Evolutionary conservation across 2,888 invertebrate genomes (phyloP).

Genomic region (Dorcus parallelipipedus): DNA sequence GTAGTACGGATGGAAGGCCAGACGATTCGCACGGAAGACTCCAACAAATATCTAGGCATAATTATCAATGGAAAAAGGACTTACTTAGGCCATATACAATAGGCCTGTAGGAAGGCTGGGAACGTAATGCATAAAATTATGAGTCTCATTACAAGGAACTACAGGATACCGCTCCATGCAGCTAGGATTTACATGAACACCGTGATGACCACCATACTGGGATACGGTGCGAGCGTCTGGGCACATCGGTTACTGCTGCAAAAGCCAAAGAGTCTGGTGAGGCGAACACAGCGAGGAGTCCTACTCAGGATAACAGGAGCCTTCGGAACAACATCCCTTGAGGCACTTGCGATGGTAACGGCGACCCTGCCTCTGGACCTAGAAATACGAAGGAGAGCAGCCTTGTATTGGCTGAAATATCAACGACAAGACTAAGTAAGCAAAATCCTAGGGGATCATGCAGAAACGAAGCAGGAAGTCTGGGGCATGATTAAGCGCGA

Average conservation of each 20-base stretch:
- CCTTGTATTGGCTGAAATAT: not conserved
- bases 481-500: not conserved
- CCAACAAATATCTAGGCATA: slow-evolving; percentile 1
- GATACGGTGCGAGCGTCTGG: not conserved
- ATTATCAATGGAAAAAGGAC: not conserved
- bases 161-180: too few species aligned
- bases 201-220: not conserved
- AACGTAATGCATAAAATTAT: too few species aligned
- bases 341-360: not conserved
- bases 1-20: not conserved
- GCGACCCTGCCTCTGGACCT: slow-evolving; percentile 4
- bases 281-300: not conserved
- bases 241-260: not conserved
- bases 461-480: not conserved
- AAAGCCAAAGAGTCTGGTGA: not conserved
- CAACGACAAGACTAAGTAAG: not conserved
- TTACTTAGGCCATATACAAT: not conserved
- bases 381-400: not conserved
- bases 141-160: too few species aligned
- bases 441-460: not conserved
- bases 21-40: not conserved
- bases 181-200: too few species aligned
- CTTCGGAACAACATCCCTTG: slow-evolving; percentile 3
- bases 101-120: too few species aligned
- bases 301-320: not conserved